Base-by-base conservation (phyloP, 2,888 invertebrate genomes). In the Philopedon plagiatum region DNA sequence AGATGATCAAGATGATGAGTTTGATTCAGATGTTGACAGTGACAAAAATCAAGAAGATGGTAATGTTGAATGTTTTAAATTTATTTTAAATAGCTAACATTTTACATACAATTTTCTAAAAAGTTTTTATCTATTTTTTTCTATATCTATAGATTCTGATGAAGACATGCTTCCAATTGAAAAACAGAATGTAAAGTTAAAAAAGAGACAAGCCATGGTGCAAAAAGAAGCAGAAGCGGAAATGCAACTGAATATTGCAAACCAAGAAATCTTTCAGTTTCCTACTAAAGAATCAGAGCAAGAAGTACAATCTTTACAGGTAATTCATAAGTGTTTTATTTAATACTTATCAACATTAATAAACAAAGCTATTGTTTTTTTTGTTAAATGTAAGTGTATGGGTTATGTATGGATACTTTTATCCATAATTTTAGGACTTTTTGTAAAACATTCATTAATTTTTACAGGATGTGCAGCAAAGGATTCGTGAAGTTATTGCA, bases 91-190 rank as follows among this genome's bases (percentile, higher is more conserved):
- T n/a, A n/a, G n/a, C n/a, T 32, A n/a, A n/a, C n/a, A n/a, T n/a
- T n/a, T n/a, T 8, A 9, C 32, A 57, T 23, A 23, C 5, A 21
- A 21, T 29, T 29, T 7, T 29, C 4, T 54, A 54, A 54, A 3
- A 23, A 54, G 54, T 18, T 41, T 5, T 9, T 9, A 15, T 41
- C 4, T 41, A 5, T 41, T 5, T 46, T 46, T 46, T 21, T 18
- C 11, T 37, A 37, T 26, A 26, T 39, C 15, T 39, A n/a, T 19
- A 80, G 87, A 87, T 66, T 88, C 86, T 23, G 90, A 91, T 73
- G 90, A 91, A 72, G 92, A 94, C 80, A 86, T 93, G 84, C 84
- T 97, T 60, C 96, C 97, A 0, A 94, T 97, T 82, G 97, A 97
- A 86, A 95, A 92, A 82, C 91, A 92, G 68, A 93, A 93, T 72